These are phyloP conservation scores for Stratiomys singularior DNA, from an alignment of 2,888 invertebrate species.

Conservation along the genomic window DNA sequence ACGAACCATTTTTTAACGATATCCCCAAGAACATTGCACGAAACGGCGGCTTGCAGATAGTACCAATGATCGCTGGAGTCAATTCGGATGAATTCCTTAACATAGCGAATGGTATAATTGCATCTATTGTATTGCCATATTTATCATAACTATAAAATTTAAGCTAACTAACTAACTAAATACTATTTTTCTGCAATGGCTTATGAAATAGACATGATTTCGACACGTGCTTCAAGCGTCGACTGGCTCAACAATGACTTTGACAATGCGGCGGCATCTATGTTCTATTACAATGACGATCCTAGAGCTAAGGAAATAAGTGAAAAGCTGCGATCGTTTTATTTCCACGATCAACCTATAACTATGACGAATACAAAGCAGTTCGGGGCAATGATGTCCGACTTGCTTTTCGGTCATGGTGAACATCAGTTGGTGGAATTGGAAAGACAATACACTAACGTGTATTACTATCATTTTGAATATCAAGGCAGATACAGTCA, in stretches of 20 bases:
- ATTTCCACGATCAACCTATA: conserved; percentile 54
- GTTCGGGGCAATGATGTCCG: no score
- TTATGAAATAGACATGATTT: no score
- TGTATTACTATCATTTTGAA: conserved; percentile 72
- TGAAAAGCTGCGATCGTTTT: conserved; percentile 64
- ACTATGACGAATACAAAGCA: no score
- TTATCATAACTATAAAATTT: no score
- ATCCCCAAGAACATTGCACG: conserved; percentile 69
- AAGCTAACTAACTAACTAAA: no score
- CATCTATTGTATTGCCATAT: no score
- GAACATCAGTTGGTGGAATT: conserved; percentile 71
- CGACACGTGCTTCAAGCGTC: no score
- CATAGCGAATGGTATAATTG: conserved; percentile 67
- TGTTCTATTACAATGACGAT: conserved; percentile 69
- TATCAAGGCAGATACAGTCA: conserved; percentile 73
- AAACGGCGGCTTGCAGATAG: conserved; percentile 68
- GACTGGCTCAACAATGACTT: conserved; percentile 67
- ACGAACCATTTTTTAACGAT: conserved; percentile 69
- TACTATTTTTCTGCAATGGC: no score
- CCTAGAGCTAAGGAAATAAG: conserved; percentile 66
- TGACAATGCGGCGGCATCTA: conserved; percentile 70
- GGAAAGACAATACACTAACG: conserved; percentile 68
- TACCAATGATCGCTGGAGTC: conserved; percentile 72
- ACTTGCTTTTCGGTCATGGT: conserved; percentile 69
- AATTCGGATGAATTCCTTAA: conserved; percentile 72